phyloP scores from a whole-genome alignment of 2,888 invertebrate species.

The Drosophila kuntzei region DNA sequence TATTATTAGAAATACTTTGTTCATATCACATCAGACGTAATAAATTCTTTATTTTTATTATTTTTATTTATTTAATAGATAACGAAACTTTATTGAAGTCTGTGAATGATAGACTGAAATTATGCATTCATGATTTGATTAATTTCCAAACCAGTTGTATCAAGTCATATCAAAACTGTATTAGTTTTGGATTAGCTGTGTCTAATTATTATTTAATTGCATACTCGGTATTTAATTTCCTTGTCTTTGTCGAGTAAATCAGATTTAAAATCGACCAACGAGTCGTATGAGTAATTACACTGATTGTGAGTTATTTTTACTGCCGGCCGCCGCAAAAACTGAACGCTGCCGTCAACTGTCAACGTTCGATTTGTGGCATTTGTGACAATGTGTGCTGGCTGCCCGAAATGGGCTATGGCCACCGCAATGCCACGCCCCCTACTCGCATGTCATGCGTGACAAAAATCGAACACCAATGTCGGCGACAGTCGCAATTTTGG shows the following conservation, averaged over 20 bases:
- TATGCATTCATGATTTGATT: too few species aligned
- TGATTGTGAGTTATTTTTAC: slow-evolving; percentile 45
- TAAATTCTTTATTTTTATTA: too few species aligned
- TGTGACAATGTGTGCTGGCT: slow-evolving; percentile 45
- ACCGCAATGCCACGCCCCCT: slow-evolving; percentile 24
- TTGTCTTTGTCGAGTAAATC: slow-evolving; percentile 31
- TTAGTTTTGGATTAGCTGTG: neutral
- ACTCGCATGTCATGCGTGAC: slow-evolving; percentile 53
- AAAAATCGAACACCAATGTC: slow-evolving; percentile 68
- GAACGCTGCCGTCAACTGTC: slow-evolving; percentile 33
- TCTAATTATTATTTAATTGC: neutral
- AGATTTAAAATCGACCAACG: slow-evolving; percentile 36
- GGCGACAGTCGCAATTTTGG: slow-evolving; percentile 65
- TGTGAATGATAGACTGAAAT: too few species aligned
- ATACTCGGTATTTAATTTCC: slow-evolving; percentile 25
- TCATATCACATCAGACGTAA: too few species aligned
- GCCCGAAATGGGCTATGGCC: slow-evolving; percentile 17
- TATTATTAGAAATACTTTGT: too few species aligned
- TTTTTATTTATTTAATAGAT: too few species aligned
- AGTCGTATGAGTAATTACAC: slow-evolving; percentile 61
- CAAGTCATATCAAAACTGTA: too few species aligned
- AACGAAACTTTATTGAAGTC: too few species aligned
- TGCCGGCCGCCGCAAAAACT: slow-evolving; percentile 29
- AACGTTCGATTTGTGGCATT: slow-evolving; percentile 67
- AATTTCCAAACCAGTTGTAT: too few species aligned